Conservation (phyloP, 92 coral and sea anemone genomes). For the Virgularia gustaviana region DNA sequence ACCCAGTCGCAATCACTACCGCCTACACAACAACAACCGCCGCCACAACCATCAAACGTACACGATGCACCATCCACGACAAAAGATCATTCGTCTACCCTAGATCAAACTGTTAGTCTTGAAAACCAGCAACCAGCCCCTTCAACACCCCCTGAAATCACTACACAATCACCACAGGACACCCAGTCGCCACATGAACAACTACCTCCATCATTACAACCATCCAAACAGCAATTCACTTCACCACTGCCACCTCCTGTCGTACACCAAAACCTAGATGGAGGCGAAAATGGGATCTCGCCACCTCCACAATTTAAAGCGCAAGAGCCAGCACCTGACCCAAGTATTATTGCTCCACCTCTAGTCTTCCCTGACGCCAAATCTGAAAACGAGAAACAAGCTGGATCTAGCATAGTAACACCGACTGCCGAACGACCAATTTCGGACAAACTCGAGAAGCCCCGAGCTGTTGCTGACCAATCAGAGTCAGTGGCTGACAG, state of each 20-base stretch:
- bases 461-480: background rate
- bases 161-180: too few relatives aligned
- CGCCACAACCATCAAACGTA: conserved; percentile 1
- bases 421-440: too few relatives aligned
- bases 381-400: too few relatives aligned
- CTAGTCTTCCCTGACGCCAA: conserved; percentile 23
- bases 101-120: too few relatives aligned
- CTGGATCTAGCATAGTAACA: too few relatives aligned
- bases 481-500: background rate
- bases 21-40: conserved; percentile 15
- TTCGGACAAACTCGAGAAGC: background rate
- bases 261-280: background rate
- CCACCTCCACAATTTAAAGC: too few relatives aligned
- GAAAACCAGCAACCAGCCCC: too few relatives aligned
- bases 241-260: background rate
- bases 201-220: conserved; percentile 5
- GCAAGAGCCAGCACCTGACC: background rate
- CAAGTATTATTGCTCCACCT: conserved; percentile 22
- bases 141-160: too few relatives aligned
- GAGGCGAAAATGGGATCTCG: too few relatives aligned
- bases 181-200: too few relatives aligned
- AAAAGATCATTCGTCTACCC: too few relatives aligned
- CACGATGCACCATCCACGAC: too few relatives aligned
- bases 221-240: conserved; percentile 2
- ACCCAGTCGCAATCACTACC: background rate